These are phyloP conservation scores for Carcina quercana DNA, from an alignment of 2,888 invertebrate species.

Conservation along the genomic window DNA sequence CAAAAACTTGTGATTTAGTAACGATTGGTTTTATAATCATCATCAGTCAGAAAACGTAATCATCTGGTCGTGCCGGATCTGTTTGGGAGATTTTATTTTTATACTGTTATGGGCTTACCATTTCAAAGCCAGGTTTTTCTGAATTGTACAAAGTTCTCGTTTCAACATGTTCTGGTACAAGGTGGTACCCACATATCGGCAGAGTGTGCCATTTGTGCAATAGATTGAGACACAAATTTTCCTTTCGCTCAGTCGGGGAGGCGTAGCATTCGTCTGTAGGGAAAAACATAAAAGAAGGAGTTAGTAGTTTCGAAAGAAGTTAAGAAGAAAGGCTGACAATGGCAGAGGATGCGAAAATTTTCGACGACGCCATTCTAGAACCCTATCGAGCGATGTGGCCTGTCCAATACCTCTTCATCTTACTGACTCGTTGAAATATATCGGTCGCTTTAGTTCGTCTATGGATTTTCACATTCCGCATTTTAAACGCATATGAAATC, in stretches of 20 bases:
- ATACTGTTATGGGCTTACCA: constrained; percentile 25
- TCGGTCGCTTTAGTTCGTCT: too few species aligned
- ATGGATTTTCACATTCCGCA: too few species aligned
- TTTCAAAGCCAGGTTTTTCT: constrained; percentile 76
- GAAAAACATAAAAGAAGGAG: not conserved
- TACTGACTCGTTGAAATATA: too few species aligned
- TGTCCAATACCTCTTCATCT: too few species aligned
- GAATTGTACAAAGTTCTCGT: constrained; percentile 85
- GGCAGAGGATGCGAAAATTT: not conserved
- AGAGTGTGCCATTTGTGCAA: constrained; percentile 85
- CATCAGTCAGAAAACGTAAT: too few species aligned
- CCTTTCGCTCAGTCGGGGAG: constrained; percentile 71
- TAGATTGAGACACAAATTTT: constrained; percentile 84
- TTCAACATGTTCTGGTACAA: constrained; percentile 96
- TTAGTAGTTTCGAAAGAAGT: not conserved
- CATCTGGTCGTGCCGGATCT: too few species aligned
- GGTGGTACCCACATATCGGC: constrained; percentile 82
- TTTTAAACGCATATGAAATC: too few species aligned
- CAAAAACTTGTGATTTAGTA: too few species aligned
- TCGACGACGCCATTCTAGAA: too few species aligned
- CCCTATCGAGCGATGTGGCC: too few species aligned
- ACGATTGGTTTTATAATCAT: too few species aligned
- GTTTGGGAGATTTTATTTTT: not conserved
- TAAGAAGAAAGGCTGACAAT: not conserved
- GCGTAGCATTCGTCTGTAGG: constrained; percentile 25